Percentiles rank a stretch among this genome's conserved stretches.
These are phyloP conservation scores for Drosophila malerkotliana DNA, from an alignment of 1,140 invertebrate species.

Conservation along the genomic window DNA sequence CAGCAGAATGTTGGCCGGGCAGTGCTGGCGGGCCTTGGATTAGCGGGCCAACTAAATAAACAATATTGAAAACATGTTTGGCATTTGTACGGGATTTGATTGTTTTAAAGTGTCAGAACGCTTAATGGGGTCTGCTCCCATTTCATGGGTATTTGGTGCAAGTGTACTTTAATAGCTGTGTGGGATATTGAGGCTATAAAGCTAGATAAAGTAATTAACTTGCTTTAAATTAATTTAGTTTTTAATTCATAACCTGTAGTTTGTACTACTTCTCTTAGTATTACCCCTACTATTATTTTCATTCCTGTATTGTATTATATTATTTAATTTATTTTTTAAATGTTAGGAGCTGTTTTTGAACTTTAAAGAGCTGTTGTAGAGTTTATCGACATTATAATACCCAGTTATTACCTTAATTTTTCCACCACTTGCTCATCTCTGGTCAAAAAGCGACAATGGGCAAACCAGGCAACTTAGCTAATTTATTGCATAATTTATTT, in stretches of 20 bases:
- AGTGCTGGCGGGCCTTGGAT: constrained; percentile 47
- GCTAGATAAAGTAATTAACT: too few relatives aligned
- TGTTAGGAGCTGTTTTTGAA: too few relatives aligned
- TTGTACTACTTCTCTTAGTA: too few relatives aligned
- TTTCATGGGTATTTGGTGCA: constrained; percentile 4
- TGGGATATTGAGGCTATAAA: background rate
- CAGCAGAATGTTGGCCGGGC: constrained; percentile 39
- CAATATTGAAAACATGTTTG: constrained; percentile 38
- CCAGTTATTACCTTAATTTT: background rate
- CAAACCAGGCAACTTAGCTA: constrained; percentile 34
- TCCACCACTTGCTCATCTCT: constrained; percentile 43
- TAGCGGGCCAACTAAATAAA: constrained; percentile 20
- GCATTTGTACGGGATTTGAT: constrained; percentile 47
- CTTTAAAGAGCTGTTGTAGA: too few relatives aligned
- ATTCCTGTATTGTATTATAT: too few relatives aligned
- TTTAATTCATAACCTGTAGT: too few relatives aligned
- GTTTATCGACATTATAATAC: too few relatives aligned
- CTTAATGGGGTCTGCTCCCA: constrained; percentile 26
- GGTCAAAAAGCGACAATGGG: constrained; percentile 29
- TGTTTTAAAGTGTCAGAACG: constrained; percentile 39
- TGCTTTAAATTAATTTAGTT: too few relatives aligned
- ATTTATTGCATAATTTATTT: constrained; percentile 79
- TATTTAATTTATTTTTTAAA: too few relatives aligned
- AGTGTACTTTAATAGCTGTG: background rate
- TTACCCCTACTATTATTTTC: too few relatives aligned